Evolutionary conservation across 2,797 vertebrate species (phyloP).

Genomic region (Sebastes jordani): DNA sequence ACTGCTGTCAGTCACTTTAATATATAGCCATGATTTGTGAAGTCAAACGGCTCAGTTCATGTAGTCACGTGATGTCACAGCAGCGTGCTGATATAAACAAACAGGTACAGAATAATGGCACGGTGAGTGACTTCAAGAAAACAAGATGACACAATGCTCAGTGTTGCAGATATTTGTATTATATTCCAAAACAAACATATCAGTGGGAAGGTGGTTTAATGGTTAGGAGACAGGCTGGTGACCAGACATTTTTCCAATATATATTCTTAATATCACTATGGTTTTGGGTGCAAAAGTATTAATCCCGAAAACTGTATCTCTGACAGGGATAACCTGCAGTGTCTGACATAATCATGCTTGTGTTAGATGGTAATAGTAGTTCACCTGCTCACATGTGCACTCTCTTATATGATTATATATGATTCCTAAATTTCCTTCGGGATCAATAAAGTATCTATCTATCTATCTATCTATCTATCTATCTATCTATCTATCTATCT

Average conservation of each 20-base stretch:
- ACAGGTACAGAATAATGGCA: slow-evolving; percentile 20
- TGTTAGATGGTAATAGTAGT: slow-evolving; percentile 12
- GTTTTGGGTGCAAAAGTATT: slow-evolving; percentile 1
- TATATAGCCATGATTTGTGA: slow-evolving; percentile 34
- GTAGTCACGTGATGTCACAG: slow-evolving; percentile 42
- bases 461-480: too few relatives aligned
- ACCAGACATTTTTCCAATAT: slow-evolving; percentile 2
- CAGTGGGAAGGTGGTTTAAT: background rate
- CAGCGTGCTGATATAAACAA: slow-evolving; percentile 12
- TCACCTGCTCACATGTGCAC: background rate
- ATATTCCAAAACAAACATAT: slow-evolving; percentile 4
- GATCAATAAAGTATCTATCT: too few relatives aligned
- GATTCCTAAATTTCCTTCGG: too few relatives aligned
- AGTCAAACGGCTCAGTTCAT: slow-evolving; percentile 16
- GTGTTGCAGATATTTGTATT: slow-evolving; percentile 19
- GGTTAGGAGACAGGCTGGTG: background rate
- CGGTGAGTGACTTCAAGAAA: slow-evolving; percentile 7
- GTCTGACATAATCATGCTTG: slow-evolving; percentile 28
- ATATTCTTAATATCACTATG: background rate
- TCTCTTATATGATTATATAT: background rate
- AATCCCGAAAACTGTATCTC: slow-evolving; percentile 4
- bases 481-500: too few relatives aligned
- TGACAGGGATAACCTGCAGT: slow-evolving; percentile 2
- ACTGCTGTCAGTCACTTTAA: slow-evolving; percentile 47
- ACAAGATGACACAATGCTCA: background rate